Evolutionary conservation across 2,113 vertebrate genomes (phyloP), one percentile per base, ranked within the genome.

Genomic region (Lampris incognitus): DNA sequence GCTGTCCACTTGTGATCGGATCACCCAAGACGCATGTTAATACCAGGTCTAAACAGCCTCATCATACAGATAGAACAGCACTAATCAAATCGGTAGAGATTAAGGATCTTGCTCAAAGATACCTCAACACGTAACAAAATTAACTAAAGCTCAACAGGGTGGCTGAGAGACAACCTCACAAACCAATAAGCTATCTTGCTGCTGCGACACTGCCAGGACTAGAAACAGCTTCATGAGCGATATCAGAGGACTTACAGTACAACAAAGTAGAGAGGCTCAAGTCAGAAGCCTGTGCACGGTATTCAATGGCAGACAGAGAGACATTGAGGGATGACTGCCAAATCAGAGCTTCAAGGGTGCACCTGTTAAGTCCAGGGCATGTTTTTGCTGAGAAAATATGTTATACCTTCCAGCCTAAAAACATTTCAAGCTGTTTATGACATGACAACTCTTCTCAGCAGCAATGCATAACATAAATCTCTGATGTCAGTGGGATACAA

Each of bases 251-350:
- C 1, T 60, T 13, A 37, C 7, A 42, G 0, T 36, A 58, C 42
- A 8, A 2, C n/a, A 54, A 44, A 58, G 37, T 1, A 50, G 38
- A 68, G 50, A 63, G 24, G 6, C 58, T 36, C 4, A 9, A 37
- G 38, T 44, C 38, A 41, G 5, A 59, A 69, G 11, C 42, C 56
- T 52, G n/a, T 41, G 54, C 40, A 46, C 44, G 11, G 11, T 48
- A 51, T 69, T 75, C 39, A 61, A 75, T 58, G 40, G 13, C 11
- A 46, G 24, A 24, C 24, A 24, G 24, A 24, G 24, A 24, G 56
- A 74, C 64, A 65, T 57, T 55, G 13, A 68, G 44, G 66, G 52
- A 59, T 61, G 72, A 66, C 59, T 44, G 48, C 48, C 44, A 54
- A 59, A 55, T 38, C 24, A 59, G 9, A 9, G 57, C 57, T 55